Conservation (phyloP, 2,797 vertebrate species). For the Telmatherina bonti region DNA sequence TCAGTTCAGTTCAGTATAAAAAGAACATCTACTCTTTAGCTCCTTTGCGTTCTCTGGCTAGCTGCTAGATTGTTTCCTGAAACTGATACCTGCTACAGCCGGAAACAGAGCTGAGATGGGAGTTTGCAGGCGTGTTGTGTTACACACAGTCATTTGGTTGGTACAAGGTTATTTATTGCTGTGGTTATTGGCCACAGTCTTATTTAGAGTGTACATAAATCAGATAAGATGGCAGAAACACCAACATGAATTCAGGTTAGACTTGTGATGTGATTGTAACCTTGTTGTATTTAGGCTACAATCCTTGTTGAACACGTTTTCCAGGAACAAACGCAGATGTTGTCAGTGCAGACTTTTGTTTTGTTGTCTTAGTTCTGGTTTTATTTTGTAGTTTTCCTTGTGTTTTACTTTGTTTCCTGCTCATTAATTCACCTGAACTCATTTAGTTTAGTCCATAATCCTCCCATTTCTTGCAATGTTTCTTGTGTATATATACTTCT, state of each 20-base stretch:
- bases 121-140: background rate
- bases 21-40: background rate
- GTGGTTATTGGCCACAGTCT: background rate
- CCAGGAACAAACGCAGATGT: slow-evolving; percentile 2
- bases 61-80: background rate
- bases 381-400: no score
- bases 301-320: slow-evolving; percentile 23
- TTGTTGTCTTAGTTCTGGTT: no score
- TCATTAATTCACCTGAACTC: no score
- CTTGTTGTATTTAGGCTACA: slow-evolving; percentile 33
- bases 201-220: background rate
- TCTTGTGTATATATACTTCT: no score
- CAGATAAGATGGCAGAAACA: slow-evolving; percentile 17
- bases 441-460: no score
- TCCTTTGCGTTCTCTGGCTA: background rate
- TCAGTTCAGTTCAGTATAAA: no score
- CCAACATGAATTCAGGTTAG: slow-evolving; percentile 22
- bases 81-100: background rate
- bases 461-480: no score
- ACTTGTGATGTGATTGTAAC: slow-evolving; percentile 36
- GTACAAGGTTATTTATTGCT: background rate
- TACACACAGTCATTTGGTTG: background rate
- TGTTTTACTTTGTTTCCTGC: no score
- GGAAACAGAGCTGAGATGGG: background rate
- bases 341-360: no score